phyloP scores from a whole-genome alignment of 2,888 invertebrate genomes.

The Nemapogon koenigi region DNA sequence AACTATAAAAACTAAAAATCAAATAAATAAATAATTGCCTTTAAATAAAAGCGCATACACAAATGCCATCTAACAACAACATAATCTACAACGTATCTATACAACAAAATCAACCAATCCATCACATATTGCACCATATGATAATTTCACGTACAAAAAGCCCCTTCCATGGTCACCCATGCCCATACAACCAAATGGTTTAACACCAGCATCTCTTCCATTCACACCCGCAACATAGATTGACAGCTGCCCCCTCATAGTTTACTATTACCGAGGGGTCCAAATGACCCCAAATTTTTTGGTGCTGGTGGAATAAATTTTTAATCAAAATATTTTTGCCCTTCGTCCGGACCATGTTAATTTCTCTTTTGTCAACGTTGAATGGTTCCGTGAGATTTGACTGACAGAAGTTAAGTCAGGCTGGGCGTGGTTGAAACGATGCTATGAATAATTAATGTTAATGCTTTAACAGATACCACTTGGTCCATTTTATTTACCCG shows the following conservation, averaged over 20 bases:
- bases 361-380: conserved; percentile 40
- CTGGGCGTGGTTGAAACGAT: conserved; percentile 40
- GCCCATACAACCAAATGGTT: conserved; percentile 19
- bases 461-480: too few relatives aligned
- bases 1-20: too few relatives aligned
- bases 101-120: too few relatives aligned
- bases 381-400: conserved; percentile 16
- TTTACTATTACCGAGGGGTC: conserved; percentile 28
- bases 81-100: too few relatives aligned
- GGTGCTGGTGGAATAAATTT: conserved; percentile 44
- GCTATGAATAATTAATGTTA: too few relatives aligned
- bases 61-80: too few relatives aligned
- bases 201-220: conserved; percentile 27
- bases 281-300: conserved; percentile 32
- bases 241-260: conserved; percentile 38
- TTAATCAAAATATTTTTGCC: conserved; percentile 59
- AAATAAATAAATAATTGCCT: too few relatives aligned
- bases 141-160: too few relatives aligned
- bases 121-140: too few relatives aligned
- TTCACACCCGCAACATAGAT: conserved; percentile 30
- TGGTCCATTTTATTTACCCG: too few relatives aligned
- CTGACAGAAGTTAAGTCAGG: conserved; percentile 39
- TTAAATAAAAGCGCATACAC: too few relatives aligned
- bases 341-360: conserved; percentile 37
- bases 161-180: too few relatives aligned